A percentile compares a stretch with the other conserved stretches of the same genome.
These are phyloP conservation scores for Drosophila punjabiensis DNA, from an alignment of 1,140 invertebrate genomes.

Conservation along the genomic window DNA sequence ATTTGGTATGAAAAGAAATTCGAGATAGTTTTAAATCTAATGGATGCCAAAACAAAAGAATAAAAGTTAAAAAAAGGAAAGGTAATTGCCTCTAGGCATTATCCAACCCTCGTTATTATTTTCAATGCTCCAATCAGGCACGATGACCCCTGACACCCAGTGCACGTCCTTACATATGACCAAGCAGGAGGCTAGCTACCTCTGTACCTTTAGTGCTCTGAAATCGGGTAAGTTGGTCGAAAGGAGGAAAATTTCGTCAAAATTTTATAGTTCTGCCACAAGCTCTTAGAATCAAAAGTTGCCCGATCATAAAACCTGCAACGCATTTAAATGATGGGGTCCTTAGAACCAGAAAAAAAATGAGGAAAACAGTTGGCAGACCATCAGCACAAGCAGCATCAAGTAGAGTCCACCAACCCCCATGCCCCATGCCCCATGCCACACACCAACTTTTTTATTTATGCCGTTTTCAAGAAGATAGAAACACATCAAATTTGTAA, in stretches of 20 bases:
- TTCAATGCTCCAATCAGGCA: slow-evolving; percentile 21
- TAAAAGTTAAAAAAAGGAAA: slow-evolving; percentile 8
- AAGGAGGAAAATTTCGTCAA: background rate
- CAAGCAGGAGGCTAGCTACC: slow-evolving; percentile 8
- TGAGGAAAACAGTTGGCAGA: slow-evolving; percentile 51
- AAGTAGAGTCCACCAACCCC: slow-evolving; percentile 8
- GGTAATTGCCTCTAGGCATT: slow-evolving; percentile 9
- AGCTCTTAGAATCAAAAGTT: slow-evolving; percentile 58
- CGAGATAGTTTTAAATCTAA: background rate
- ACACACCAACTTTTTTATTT: slow-evolving; percentile 67
- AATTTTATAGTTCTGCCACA: slow-evolving; percentile 17
- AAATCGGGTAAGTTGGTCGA: background rate
- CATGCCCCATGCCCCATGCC: background rate
- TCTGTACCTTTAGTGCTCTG: too few relatives aligned
- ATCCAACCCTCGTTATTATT: slow-evolving; percentile 13
- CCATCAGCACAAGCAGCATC: slow-evolving; percentile 39
- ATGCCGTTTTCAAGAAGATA: slow-evolving; percentile 78
- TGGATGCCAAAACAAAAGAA: slow-evolving; percentile 1
- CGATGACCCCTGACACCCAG: slow-evolving; percentile 64
- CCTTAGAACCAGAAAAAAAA: slow-evolving; percentile 11
- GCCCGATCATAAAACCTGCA: slow-evolving; percentile 69
- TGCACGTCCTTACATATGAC: slow-evolving; percentile 7
- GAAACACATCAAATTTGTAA: slow-evolving; percentile 85
- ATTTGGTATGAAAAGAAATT: background rate
- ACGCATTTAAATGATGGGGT: slow-evolving; percentile 74